Base-by-base conservation (phyloP, 2,888 invertebrate genomes). In the Nemotelus pantherinus region DNA sequence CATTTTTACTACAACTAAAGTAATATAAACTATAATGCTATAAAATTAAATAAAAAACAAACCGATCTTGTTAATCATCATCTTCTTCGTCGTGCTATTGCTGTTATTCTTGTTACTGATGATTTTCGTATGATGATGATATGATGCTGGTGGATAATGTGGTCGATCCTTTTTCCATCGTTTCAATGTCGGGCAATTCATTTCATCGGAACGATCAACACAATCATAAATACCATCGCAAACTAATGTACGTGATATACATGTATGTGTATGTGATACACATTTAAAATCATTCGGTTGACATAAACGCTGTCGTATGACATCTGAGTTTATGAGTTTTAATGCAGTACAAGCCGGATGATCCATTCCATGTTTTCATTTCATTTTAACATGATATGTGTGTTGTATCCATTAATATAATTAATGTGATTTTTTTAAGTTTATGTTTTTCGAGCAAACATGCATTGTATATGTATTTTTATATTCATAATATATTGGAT, bases 201-300 rank as follows among this genome's bases (percentile, higher is more conserved):
- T 86, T 83, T 93, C 93, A 81, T 93, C 93, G 80, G 91, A 92
- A 10, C 89, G 90, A 82, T 89, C 89, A 79, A 88, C 88, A 83
- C 91, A 91, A 81, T 91, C 90, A 39, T 81, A 80, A 55, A 84
- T 83, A 53, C 87, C 87, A 83, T 93, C 90, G 85, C 93, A 93
- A 64, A 87, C 85, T 84, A 84, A 84, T 68, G 80, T 83, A 48
- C 83, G 81, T 80, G 83, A 83, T 78, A 87, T 82, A 81, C 87
- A 87, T 50, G 85, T 86, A 79, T 86, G 85, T 68, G 86, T 86
- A 83, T 86, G 86, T 63, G 86, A 87, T 76, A 85, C 85, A 81
- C 87, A 87, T 79, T 85, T 86, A 80, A 87, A 87, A 81, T 87
- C 87, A 79, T 81, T 84, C 72, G 74, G 44, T 60, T 63, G 60